These are phyloP conservation scores for Phoebastria nigripes DNA, from an alignment of 2,797 vertebrate genomes.

Conservation along the genomic window DNA sequence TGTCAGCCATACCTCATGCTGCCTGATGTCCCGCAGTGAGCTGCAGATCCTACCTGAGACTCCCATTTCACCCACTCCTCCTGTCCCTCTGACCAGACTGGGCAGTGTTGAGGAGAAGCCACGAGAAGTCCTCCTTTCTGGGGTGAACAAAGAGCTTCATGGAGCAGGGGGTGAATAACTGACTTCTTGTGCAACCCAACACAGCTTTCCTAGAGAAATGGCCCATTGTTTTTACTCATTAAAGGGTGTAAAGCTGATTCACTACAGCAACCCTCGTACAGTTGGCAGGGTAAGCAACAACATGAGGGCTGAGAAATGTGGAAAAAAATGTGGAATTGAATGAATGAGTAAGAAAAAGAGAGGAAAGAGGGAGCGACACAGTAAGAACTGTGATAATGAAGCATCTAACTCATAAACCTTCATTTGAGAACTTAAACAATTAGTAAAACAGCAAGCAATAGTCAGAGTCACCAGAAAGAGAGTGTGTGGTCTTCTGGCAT, in stretches of 20 bases:
- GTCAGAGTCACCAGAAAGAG: neutral
- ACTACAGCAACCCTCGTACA: neutral
- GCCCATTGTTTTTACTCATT: neutral
- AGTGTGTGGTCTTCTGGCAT: neutral
- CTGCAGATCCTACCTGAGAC: neutral
- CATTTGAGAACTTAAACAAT: neutral
- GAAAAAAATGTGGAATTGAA: neutral
- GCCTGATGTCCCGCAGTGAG: neutral
- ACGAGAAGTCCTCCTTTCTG: rapidly evolving
- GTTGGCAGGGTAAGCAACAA: neutral
- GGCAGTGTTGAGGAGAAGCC: neutral
- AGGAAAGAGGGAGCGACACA: neutral
- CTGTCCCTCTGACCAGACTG: neutral
- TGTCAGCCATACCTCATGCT: neutral
- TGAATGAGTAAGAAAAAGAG: neutral
- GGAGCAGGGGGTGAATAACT: neutral
- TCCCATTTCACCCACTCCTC: neutral
- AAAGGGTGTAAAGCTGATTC: neutral
- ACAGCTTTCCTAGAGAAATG: neutral
- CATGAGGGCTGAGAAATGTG: neutral
- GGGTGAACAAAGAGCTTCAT: neutral
- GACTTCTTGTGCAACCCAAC: neutral
- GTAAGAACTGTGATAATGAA: neutral
- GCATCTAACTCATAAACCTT: neutral
- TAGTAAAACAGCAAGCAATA: neutral